Evolutionary conservation across 2,797 vertebrate genomes (phyloP), one percentile per base, ranked within the genome.

Genomic region (Triplophysa yarkandensis): DNA sequence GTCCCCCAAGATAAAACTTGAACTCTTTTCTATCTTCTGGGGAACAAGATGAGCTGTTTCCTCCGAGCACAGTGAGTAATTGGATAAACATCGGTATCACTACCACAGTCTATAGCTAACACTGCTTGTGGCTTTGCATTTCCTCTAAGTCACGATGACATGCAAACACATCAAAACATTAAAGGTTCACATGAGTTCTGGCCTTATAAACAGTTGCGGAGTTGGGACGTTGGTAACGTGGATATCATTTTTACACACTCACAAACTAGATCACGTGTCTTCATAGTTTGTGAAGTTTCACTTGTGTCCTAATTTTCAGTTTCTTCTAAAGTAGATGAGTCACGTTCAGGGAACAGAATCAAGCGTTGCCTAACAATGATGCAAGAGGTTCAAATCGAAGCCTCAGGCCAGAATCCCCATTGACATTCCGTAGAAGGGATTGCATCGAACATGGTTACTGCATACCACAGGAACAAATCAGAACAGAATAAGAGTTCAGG

Each of bases 31-130:
- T 46, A 50, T 73, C 44, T n/a, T 30, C 69, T 19, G 50, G 43
- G 23, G 44, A 80, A 74, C 66, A 74, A 43, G 65, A 70, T 34
- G 66, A 36, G n/a, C 75, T 4, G 25, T 68, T 68, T 80, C 48
- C 71, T 74, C 67, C 43, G 34, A 66, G 27, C 60, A 66, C 25
- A 52, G 25, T 76, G 68, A 77, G 30, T 72, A 74, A 65, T 43
- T 71, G 57, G 30, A 39, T 54, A 66, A 74, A 68, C 74, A 66
- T 74, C 68, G 74, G 25, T 36, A 46, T 65, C 60, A 60, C 17
- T 61, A 43, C 16, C 41, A 17, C 17, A 66, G 41, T 34, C 23
- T 62, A 43, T 68, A 48, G 64, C 39, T 55, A 28, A 62, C 48
- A 61, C 25, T 63, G 6, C 58, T 46, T 52, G 71, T 65, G 61